Evolutionary conservation across 2,113 vertebrate species (phyloP).

Genomic region (Xiphophorus maculatus): DNA sequence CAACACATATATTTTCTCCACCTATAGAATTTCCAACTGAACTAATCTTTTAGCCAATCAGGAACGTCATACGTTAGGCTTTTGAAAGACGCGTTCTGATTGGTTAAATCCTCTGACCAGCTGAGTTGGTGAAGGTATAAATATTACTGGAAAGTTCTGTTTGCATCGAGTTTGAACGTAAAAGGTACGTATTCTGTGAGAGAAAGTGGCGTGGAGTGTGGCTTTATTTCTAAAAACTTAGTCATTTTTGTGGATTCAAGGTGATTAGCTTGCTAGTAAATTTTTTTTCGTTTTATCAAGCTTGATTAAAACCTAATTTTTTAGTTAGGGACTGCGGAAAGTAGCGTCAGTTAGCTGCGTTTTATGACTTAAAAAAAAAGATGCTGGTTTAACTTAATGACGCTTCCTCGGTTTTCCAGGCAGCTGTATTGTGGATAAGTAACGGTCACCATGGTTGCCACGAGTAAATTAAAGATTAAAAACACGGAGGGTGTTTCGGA

Average conservation of each 20-base stretch:
- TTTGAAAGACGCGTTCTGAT: conserved; percentile 49
- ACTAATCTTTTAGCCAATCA: conserved; percentile 59
- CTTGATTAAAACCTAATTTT: neutral
- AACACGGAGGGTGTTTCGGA: conserved; percentile 69
- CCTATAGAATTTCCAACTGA: conserved; percentile 31
- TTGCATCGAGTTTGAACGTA: conserved; percentile 31
- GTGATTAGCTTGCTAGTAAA: conserved; percentile 24
- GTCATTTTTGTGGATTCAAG: conserved; percentile 53
- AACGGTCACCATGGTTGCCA: conserved; percentile 72
- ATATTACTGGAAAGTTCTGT: conserved; percentile 9
- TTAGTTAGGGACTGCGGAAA: neutral
- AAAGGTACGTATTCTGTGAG: neutral
- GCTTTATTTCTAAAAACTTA: conserved; percentile 45
- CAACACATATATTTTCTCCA: conserved; percentile 48
- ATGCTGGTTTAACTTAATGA: neutral
- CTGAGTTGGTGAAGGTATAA: conserved; percentile 71
- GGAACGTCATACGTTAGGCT: neutral
- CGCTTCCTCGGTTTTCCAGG: neutral
- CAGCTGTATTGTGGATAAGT: conserved; percentile 20
- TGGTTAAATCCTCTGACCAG: conserved; percentile 66
- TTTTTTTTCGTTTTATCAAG: neutral
- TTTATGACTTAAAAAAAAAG: neutral
- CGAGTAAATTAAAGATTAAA: conserved; percentile 78
- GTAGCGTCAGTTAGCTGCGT: neutral
- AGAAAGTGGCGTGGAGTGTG: neutral